Percentiles rank a stretch among this genome's conserved stretches.
Evolutionary conservation across 2,888 invertebrate genomes (phyloP).

Genomic region (Blastobasis lacticolella): DNA sequence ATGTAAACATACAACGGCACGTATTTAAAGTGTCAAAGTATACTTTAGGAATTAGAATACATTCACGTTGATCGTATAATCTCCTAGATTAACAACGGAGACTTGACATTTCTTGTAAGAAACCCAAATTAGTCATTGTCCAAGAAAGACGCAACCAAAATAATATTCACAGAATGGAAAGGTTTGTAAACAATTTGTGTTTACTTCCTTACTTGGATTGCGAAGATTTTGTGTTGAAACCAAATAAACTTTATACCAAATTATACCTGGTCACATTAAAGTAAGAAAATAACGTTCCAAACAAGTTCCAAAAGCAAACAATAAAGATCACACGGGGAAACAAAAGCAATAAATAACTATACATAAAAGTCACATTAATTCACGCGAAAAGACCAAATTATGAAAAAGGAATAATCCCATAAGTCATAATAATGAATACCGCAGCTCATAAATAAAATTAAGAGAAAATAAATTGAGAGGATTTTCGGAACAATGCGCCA

Average conservation of each 20-base stretch:
- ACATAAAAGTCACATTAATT: constrained; percentile 46
- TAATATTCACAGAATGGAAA: too few relatives aligned
- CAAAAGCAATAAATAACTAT: constrained; percentile 60
- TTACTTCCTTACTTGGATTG: too few relatives aligned
- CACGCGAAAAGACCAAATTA: constrained; percentile 41
- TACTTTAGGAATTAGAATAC: constrained; percentile 35
- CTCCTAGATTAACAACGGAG: constrained; percentile 45
- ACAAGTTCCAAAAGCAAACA: too few relatives aligned
- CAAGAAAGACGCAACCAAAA: neutral
- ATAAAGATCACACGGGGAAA: constrained; percentile 16
- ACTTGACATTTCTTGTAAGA: constrained; percentile 37
- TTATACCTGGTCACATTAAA: too few relatives aligned
- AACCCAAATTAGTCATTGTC: constrained; percentile 33
- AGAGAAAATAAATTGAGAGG: constrained; percentile 17
- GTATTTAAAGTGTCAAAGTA: constrained; percentile 54
- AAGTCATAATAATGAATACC: constrained; percentile 46
- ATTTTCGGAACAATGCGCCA: constrained; percentile 35
- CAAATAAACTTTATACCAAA: too few relatives aligned
- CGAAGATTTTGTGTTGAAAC: too few relatives aligned
- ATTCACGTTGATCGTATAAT: constrained; percentile 53
- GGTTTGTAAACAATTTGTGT: too few relatives aligned
- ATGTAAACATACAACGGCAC: constrained; percentile 49
- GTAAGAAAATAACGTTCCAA: too few relatives aligned
- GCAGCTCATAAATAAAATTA: constrained; percentile 40
- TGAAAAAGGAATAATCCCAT: constrained; percentile 44